These are phyloP conservation scores for Lasioglossum lativentre DNA, from an alignment of 2,888 invertebrate species.

Conservation along the genomic window DNA sequence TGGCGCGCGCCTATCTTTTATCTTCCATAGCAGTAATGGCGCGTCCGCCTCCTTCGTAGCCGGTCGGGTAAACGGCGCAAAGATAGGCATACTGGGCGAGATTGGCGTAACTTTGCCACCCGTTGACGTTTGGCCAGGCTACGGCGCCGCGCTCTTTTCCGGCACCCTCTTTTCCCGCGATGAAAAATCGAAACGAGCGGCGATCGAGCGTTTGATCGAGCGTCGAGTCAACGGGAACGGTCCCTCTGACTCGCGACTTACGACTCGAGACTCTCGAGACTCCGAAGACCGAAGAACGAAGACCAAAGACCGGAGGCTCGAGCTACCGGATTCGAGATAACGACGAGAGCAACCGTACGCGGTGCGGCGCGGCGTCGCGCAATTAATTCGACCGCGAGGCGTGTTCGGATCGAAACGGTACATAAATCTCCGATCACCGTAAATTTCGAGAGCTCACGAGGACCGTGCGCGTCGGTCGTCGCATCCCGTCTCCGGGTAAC, in stretches of 20 bases:
- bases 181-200: neutral
- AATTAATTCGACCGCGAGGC: constrained; percentile 55
- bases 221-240: neutral
- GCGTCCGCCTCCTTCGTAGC: constrained; percentile 76
- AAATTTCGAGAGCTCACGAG: constrained; percentile 46
- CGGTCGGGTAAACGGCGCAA: constrained; percentile 76
- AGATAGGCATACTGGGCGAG: constrained; percentile 78
- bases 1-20: constrained; percentile 83
- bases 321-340: constrained; percentile 31
- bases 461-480: neutral
- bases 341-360: constrained; percentile 28
- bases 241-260: neutral
- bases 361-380: constrained; percentile 23
- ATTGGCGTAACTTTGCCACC: constrained; percentile 69
- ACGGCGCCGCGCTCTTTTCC: neutral
- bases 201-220: constrained; percentile 5
- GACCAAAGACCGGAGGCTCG: neutral
- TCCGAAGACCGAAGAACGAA: neutral
- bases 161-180: neutral
- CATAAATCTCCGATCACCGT: constrained; percentile 60
- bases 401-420: constrained; percentile 51
- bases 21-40: constrained; percentile 79
- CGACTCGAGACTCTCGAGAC: neutral
- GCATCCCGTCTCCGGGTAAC: constrained; percentile 28
- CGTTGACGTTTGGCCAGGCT: constrained; percentile 51